Evolutionary conservation across 2,797 vertebrate species (phyloP), one percentile per base, ranked within the genome.

Genomic region (Synanceia verrucosa): DNA sequence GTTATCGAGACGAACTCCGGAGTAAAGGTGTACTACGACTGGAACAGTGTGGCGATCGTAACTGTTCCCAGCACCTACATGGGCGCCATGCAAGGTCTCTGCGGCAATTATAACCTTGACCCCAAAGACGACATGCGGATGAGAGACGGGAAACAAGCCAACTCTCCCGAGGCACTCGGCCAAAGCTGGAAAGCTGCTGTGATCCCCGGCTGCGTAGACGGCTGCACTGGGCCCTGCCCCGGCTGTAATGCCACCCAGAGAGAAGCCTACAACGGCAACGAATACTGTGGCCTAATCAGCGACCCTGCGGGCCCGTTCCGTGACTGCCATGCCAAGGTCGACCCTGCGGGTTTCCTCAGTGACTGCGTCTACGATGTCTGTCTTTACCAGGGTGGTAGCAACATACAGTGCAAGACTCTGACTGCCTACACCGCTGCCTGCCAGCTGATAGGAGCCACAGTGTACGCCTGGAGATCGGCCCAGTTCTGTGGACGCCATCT

Each of bases 351-450:
- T 24, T 95, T 93, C 31, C 57, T 93, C 41, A 46, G 86, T 1
- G 91, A 92, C 60, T 96, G 95, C 1, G 16, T 94, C 16, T 88
- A 88, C 0, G 94, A 96, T 55, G 69, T 96, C 34, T 96, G 95
- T 31, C 47, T 87, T 4, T 76, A 52, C 2, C 69, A 84, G 0
- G 94, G 94, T 0, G 75, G 70, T 14, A 81, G 26, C 0, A 3
- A 43, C 3, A 61, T 66, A 7, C 84, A 94, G 34, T 96, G 95
- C 69, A 89, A 84, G 0, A 76, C 89, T 0, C 79, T 96, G 4
- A 55, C 90, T 1, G 68, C 79, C 34, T 96, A 96, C 1, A 91
- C 90, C 0, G 84, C 92, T 0, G 69, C 72, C 43, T 96, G 95
- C 51, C 83, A 76, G 60, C 81, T 87, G 28, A 82, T 88, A 4